Evolutionary conservation across 1,140 invertebrate species (phyloP), one percentile per base, ranked within the genome.

Genomic region (Pomacea maculata): DNA sequence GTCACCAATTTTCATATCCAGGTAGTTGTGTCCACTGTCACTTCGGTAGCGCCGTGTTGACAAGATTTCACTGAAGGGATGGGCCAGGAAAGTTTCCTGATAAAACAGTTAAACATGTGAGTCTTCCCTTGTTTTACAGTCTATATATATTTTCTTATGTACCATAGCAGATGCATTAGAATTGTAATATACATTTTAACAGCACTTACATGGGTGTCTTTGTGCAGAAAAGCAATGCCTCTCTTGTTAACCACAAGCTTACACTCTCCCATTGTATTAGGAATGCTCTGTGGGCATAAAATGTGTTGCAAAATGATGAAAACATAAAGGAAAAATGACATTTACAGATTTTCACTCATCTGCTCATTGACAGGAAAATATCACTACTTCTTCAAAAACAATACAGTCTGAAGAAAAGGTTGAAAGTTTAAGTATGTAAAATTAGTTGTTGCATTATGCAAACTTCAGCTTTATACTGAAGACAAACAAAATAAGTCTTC

Each of bases 1-100:
- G 89, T 98, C 98, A 29, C 97, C 97, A 89, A 96, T 96, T 92
- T 99, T 99, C 95, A 99, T 96, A 92, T 99, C 97, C 89, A 99
- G 92, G 91, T 96, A 99, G 73, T 98, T 93, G 1, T 96, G 95
- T 55, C 97, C 97, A 90, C 97, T 96, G 88, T 99, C 97, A 1
- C 96, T 97, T 83, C 94, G 93, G 68, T 97, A 96, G 93, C 98
- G 98, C 80, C 97, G 92, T 1, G 97, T 99, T 65, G 97, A 98
- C 87, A 99, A 97, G 68, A 99, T 96, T 89, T 99, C 97, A 79
- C 95, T 95, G 90, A 97, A 98, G 57, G 96, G 95, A 93, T 97
- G 98, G 89, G 96, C 95, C 85, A 96, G 95, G 83, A 98, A 90
- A 0, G 96, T 97, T 91, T 98, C 96, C 94, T 95, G 88, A 61